Evolutionary conservation across 2,797 vertebrate species (phyloP).

Genomic region (Manis pentadactyla): DNA sequence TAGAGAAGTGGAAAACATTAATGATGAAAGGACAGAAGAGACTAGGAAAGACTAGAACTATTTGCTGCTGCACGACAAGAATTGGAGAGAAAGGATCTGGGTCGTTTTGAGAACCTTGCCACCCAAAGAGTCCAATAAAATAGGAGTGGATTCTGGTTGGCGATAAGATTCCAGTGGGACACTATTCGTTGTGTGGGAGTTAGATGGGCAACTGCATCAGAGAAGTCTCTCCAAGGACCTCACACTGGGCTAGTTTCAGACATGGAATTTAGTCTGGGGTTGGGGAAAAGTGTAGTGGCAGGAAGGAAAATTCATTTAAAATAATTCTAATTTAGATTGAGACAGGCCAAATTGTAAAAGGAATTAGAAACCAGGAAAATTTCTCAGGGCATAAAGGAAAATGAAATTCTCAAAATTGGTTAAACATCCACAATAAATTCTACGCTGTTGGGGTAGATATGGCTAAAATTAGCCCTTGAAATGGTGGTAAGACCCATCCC

Average conservation of each 20-base stretch:
- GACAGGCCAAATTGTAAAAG: not conserved
- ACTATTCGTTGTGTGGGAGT: not conserved
- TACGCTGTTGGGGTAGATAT: not conserved
- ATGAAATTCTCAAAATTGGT: not conserved
- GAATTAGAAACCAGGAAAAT: not conserved
- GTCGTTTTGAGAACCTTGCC: not conserved
- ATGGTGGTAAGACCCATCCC: not conserved
- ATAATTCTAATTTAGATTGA: not conserved
- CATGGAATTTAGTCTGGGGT: not conserved
- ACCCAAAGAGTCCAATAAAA: not conserved
- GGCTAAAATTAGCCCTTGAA: not conserved
- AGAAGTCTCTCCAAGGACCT: no score
- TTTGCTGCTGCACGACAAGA: no score
- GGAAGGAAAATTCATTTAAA: not conserved
- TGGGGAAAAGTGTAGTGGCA: no score
- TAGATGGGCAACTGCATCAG: not conserved
- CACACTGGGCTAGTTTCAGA: no score
- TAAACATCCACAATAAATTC: not conserved
- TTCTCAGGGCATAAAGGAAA: no score
- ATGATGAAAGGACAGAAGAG: not conserved
- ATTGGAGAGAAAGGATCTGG: no score
- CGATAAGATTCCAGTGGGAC: not conserved
- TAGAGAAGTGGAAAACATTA: not conserved
- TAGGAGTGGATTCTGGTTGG: no score
- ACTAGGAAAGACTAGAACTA: not conserved